Evolutionary conservation across 2,888 invertebrate genomes (phyloP).

Genomic region (Hydrotaea diabolus): DNA sequence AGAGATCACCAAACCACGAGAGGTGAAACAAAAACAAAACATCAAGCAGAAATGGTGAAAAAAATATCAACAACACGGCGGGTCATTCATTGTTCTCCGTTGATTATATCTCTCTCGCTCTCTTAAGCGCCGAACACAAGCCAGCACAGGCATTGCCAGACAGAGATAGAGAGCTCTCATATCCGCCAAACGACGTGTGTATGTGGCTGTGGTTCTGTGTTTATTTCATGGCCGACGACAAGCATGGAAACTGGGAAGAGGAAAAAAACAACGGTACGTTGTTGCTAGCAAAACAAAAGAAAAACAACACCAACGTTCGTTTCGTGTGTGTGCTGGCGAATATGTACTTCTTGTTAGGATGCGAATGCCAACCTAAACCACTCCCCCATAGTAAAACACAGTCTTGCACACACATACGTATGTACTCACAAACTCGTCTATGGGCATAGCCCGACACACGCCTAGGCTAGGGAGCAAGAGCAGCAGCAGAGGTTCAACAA

Average conservation of each 20-base stretch:
- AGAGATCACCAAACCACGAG: slow-evolving; percentile 33
- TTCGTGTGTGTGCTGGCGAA: slow-evolving; percentile 22
- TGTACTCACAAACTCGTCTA: neutral
- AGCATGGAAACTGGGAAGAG: neutral
- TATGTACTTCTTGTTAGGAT: slow-evolving; percentile 47
- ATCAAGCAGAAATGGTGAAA: slow-evolving; percentile 54
- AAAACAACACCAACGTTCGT: neutral
- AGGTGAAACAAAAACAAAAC: slow-evolving; percentile 27
- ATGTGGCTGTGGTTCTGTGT: neutral
- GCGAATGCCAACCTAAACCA: slow-evolving; percentile 56
- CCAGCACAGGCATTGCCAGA: slow-evolving; percentile 5
- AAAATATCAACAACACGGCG: no score
- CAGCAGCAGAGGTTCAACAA: slow-evolving; percentile 60
- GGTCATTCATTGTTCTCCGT: neutral
- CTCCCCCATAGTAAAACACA: slow-evolving; percentile 56
- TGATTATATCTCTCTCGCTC: no score
- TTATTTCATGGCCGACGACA: neutral
- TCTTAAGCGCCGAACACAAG: neutral
- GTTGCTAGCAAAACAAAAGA: neutral
- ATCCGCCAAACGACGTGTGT: slow-evolving; percentile 3
- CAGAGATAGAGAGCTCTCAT: slow-evolving; percentile 18
- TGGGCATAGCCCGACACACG: neutral
- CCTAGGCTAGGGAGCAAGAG: neutral
- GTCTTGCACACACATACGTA: no score
- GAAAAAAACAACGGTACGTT: neutral